Percentiles rank a stretch among this genome's conserved stretches.
These are phyloP conservation scores for Patagioenas fasciata DNA, from an alignment of 2,113 vertebrate species.

Conservation along the genomic window DNA sequence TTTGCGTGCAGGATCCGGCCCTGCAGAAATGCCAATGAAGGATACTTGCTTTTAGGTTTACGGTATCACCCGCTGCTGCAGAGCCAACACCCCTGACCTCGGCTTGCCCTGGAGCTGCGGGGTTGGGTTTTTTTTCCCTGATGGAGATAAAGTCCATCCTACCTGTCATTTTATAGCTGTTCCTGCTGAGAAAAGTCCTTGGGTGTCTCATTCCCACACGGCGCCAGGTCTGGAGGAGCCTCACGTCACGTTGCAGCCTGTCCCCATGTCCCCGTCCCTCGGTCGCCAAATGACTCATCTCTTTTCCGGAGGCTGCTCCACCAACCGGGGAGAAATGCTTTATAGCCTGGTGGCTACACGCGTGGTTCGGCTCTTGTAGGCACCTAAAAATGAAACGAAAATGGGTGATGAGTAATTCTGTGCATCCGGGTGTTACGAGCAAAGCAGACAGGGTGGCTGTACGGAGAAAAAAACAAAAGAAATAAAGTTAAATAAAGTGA, in stretches of 20 bases:
- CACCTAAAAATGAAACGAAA: not conserved
- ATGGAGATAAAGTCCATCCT: not conserved
- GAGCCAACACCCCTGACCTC: not conserved
- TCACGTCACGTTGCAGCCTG: not conserved
- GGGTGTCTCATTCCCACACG: rapidly evolving
- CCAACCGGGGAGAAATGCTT: not conserved
- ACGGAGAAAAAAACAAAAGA: rapidly evolving
- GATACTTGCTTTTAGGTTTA: too few relatives aligned
- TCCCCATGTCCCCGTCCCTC: not conserved
- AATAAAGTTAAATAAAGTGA: not conserved
- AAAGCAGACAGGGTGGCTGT: rapidly evolving
- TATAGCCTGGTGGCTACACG: not conserved
- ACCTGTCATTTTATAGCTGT: not conserved
- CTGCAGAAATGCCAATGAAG: not conserved
- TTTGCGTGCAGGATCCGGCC: not conserved
- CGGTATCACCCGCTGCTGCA: not conserved
- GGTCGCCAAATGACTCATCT: not conserved
- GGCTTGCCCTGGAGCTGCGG: not conserved
- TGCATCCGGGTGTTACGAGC: not conserved
- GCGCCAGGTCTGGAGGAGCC: not conserved
- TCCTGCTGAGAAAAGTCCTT: not conserved
- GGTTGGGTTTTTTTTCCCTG: not conserved
- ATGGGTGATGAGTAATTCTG: not conserved
- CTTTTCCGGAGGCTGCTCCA: not conserved
- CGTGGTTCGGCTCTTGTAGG: not conserved